Conservation (phyloP, 2,888 invertebrate species). For the Tethea ocularis region DNA sequence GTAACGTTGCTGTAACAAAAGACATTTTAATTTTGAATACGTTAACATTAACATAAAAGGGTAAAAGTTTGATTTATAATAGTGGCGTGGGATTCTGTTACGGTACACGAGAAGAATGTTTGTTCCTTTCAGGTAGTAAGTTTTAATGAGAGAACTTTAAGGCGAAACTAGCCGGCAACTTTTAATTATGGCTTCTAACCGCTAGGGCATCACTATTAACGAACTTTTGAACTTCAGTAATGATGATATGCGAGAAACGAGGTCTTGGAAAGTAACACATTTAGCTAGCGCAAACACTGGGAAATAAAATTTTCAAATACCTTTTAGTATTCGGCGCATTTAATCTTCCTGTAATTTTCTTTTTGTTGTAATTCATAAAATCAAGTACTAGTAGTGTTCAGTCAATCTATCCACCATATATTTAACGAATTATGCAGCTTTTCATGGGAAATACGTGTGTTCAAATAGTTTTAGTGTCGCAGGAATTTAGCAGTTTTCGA, state of each 20-base stretch:
- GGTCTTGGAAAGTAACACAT: constrained; percentile 37
- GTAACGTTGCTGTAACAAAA: neutral
- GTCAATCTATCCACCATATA: too few species aligned
- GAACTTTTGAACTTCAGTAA: constrained; percentile 59
- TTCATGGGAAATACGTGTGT: neutral
- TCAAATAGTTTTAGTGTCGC: neutral
- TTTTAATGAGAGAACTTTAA: constrained; percentile 78
- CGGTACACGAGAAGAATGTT: constrained; percentile 63
- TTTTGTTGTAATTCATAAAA: neutral
- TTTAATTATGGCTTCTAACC: constrained; percentile 74
- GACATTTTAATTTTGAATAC: constrained; percentile 12
- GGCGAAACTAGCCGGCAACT: constrained; percentile 73
- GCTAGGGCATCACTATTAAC: constrained; percentile 52
- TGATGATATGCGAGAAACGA: constrained; percentile 55
- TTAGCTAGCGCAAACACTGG: constrained; percentile 13
- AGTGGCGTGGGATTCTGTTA: constrained; percentile 55
- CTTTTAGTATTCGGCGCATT: neutral
- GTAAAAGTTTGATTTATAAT: constrained; percentile 43
- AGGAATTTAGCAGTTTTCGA: too few species aligned
- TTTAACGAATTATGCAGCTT: neutral
- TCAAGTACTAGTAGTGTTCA: too few species aligned
- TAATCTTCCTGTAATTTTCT: neutral
- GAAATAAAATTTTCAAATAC: constrained; percentile 17
- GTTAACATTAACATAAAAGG: constrained; percentile 19
- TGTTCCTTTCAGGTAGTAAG: constrained; percentile 70